Conservation (phyloP, 2,797 vertebrate species). For the Sebastes iracundus region DNA sequence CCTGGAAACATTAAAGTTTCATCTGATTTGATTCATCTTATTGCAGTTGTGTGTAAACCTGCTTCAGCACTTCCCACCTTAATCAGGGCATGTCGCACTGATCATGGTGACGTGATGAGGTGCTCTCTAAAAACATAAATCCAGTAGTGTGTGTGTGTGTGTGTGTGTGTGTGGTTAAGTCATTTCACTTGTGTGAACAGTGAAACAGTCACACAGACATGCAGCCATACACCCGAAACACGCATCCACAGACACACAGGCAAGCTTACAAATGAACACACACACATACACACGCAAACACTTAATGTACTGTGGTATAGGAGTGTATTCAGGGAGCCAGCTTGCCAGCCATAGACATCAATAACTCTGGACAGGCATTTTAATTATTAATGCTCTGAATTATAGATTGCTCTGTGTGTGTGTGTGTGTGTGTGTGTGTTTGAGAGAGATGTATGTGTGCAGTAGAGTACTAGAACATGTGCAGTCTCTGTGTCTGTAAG, state of each 20-base stretch:
- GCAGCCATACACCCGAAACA: neutral
- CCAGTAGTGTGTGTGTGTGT: neutral
- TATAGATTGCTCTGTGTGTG: slow-evolving; percentile 17
- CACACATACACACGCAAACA: neutral
- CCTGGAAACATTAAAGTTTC: neutral
- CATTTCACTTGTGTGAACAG: neutral
- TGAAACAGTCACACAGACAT: neutral
- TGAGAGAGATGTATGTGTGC: neutral
- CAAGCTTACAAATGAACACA: neutral
- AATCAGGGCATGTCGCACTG: neutral
- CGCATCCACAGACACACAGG: neutral
- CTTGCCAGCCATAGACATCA: slow-evolving; percentile 21
- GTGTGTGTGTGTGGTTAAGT: neutral
- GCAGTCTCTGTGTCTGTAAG: neutral
- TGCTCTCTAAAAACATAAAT: neutral
- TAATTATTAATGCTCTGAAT: slow-evolving; percentile 45
- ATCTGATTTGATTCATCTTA: neutral
- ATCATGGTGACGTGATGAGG: neutral
- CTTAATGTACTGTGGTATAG: neutral
- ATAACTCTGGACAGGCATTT: slow-evolving; percentile 37
- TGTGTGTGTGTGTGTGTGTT: neutral
- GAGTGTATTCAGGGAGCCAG: neutral
- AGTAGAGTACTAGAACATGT: neutral
- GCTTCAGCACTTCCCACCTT: neutral
- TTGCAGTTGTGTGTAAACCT: neutral